Evolutionary conservation across 2,113 vertebrate species (phyloP), one percentile per base, ranked within the genome.

Genomic region (Triplophysa tibetana): DNA sequence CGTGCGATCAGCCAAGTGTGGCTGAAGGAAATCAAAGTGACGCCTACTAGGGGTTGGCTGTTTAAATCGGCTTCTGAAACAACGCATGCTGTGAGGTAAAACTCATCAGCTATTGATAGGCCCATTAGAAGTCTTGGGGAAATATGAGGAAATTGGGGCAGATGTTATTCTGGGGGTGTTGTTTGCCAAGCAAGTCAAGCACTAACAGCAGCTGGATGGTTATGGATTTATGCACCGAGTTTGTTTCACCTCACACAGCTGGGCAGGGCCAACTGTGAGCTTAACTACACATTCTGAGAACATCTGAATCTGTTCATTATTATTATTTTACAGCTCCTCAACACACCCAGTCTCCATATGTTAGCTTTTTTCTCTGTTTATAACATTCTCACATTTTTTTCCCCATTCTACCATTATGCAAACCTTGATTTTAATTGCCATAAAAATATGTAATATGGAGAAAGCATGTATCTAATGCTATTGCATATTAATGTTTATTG

Each of bases 81-180:
- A 33, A 14, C 2, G 12, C 14, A 43, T 29, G 62, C 64, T 62
- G 2, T 68, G 41, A n/a, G 69, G 60, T 63, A 63, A 50, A 80
- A 23, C 50, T 79, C 86, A 89, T 86, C 91, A 88, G 89, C 88
- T 90, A 90, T 86, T 90, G 88, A 91, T 29, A 33, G 33, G 62
- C 74, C 24, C 43, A 77, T 77, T 65, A 77, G 62, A 23, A 16
- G 19, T 24, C 62, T 65, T 29, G 75, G 62, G 65, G 61, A 76
- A 50, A 38, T 33, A 13, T n/a, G 8, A 77, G 17, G 29, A 65
- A 63, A 64, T 65, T 77, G 65, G 43, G 62, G 62, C 62, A 77
- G 41, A 50, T 75, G 73, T 75, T 75, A 50, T 62, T 63, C 11
- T 50, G 21, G 60, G 62, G 62, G 19, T 4, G 29, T 77, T 65